Evolutionary conservation across 2,888 invertebrate species (phyloP).

Genomic region (Melipona bicolor): DNA sequence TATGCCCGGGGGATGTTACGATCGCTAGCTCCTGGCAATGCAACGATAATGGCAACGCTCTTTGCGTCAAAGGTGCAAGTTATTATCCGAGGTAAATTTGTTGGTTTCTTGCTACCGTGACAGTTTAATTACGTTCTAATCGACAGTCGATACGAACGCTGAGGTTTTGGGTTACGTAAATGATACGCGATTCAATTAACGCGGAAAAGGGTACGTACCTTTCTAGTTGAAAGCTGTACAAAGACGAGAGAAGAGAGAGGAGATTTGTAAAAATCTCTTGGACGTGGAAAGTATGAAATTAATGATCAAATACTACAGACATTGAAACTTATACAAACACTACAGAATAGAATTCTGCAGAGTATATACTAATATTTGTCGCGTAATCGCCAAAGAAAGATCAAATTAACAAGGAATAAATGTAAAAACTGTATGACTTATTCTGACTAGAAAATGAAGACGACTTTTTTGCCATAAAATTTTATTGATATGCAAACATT

Average conservation of each 20-base stretch:
- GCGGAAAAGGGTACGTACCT: background rate
- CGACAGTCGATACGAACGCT: background rate
- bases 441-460: no score
- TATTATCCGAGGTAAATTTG: slow-evolving; percentile 13
- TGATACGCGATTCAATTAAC: background rate
- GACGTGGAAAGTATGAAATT: background rate
- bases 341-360: no score
- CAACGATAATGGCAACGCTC: slow-evolving; percentile 28
- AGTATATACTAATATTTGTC: no score
- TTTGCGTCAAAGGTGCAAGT: background rate
- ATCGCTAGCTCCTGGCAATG: slow-evolving; percentile 24
- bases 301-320: background rate
- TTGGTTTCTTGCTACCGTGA: background rate
- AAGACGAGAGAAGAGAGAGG: background rate
- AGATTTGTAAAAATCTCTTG: background rate
- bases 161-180: background rate
- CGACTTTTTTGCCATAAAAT: no score
- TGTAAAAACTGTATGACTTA: no score
- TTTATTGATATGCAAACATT: no score
- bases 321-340: no score
- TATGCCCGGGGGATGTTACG: slow-evolving; percentile 15
- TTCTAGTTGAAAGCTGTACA: background rate
- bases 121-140: background rate
- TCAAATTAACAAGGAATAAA: no score
- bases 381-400: no score